phyloP scores from a whole-genome alignment of 1,140 invertebrate genomes.

The Prorops nasuta region DNA sequence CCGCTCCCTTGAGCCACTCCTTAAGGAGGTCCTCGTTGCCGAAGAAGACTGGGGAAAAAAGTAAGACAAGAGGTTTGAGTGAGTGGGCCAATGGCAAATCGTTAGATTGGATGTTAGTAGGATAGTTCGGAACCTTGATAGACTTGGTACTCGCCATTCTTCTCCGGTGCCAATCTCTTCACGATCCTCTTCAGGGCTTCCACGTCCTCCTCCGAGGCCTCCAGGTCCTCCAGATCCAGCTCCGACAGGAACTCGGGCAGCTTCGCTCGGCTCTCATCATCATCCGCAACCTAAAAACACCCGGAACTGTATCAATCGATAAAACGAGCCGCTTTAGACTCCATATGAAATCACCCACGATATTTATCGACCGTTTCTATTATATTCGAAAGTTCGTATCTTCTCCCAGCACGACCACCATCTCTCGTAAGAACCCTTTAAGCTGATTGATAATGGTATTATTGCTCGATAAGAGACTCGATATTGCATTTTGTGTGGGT shows the following conservation, averaged over 20 bases:
- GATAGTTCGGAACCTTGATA: conserved; percentile 46
- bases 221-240: conserved; percentile 43
- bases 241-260: conserved; percentile 47
- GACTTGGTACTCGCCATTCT: conserved; percentile 55
- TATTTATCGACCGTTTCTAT: too few species aligned
- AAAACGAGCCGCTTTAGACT: conserved; percentile 5
- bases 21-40: conserved; percentile 50
- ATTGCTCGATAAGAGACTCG: too few species aligned
- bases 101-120: too few species aligned
- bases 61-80: neutral
- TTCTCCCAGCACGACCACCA: too few species aligned
- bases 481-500: too few species aligned
- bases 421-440: too few species aligned
- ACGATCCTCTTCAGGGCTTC: conserved; percentile 46
- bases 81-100: conserved; percentile 3
- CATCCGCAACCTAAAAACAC: conserved; percentile 31
- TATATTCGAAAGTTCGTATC: too few species aligned
- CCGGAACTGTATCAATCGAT: conserved; percentile 17
- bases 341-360: neutral
- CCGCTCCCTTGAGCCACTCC: conserved; percentile 51
- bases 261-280: conserved; percentile 34
- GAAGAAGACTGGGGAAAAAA: conserved; percentile 43
- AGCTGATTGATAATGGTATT: too few species aligned
- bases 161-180: conserved; percentile 49
- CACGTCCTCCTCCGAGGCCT: conserved; percentile 46